A percentile compares a stretch with the other conserved stretches of the same genome.
phyloP scores from a whole-genome alignment of 2,113 vertebrate species.

The Taurulus bubalis region DNA sequence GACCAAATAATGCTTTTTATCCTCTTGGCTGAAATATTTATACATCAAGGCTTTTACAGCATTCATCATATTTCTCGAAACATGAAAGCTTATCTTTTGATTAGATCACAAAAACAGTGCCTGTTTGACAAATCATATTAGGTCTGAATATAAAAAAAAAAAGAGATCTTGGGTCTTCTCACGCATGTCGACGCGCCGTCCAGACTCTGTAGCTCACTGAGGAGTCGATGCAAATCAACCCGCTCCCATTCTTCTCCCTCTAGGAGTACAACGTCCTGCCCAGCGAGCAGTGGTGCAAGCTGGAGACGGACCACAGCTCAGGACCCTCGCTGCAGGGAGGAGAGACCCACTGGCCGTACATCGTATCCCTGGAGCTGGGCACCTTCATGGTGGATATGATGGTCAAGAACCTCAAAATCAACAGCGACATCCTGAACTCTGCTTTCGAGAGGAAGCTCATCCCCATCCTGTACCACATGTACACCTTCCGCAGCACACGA shows the following conservation, averaged over 20 bases:
- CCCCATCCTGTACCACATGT: conserved; percentile 93
- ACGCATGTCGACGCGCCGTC: not conserved
- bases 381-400: conserved; percentile 90
- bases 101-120: not conserved
- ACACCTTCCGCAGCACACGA: conserved; percentile 88
- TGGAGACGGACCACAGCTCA: conserved; percentile 79
- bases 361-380: conserved; percentile 86
- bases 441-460: conserved; percentile 76
- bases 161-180: not conserved
- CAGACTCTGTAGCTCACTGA: not conserved
- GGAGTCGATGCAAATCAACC: not conserved
- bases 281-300: conserved; percentile 87
- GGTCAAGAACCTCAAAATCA: conserved; percentile 87
- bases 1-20: not conserved
- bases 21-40: not conserved
- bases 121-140: not conserved
- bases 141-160: not conserved
- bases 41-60: not conserved
- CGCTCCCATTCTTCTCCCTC: not conserved
- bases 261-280: conserved; percentile 84
- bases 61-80: not conserved
- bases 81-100: not conserved
- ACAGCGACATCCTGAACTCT: conserved; percentile 77
- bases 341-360: conserved; percentile 83
- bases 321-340: conserved; percentile 79